These are phyloP conservation scores for Columba guinea DNA, from an alignment of 2,797 vertebrate genomes.

Conservation along the genomic window DNA sequence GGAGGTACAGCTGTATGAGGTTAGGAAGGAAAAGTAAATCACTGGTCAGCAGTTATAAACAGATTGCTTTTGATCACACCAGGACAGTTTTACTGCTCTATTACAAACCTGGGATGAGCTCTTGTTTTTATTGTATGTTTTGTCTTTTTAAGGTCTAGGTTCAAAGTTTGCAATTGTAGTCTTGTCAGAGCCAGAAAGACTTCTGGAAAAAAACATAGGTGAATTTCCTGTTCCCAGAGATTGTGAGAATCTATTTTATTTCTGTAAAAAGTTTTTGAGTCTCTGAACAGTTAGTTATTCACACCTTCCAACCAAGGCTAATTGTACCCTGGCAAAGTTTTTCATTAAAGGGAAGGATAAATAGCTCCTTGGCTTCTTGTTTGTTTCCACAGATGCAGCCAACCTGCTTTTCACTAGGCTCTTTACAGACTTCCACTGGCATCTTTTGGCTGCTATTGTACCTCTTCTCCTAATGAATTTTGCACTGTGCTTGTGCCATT, in stretches of 20 bases:
- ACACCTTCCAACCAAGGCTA: not conserved
- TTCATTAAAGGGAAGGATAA: not conserved
- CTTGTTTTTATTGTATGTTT: not conserved
- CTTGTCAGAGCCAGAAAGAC: not conserved
- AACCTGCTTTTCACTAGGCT: not conserved
- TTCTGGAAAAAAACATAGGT: not conserved
- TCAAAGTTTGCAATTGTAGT: not conserved
- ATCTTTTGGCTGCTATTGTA: not conserved
- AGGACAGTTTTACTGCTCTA: not conserved
- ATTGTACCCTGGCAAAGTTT: not conserved
- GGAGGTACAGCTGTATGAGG: conserved; percentile 45
- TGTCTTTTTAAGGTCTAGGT: not conserved
- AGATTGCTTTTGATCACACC: not conserved
- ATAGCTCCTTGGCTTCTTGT: not conserved
- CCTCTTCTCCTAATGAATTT: not conserved
- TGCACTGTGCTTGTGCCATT: not conserved
- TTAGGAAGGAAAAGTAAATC: conserved; percentile 62
- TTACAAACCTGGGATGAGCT: not conserved
- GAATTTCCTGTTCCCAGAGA: not conserved
- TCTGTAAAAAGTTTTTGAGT: not conserved
- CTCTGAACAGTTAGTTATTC: not conserved
- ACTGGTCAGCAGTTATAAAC: conserved; percentile 47
- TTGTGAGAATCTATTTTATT: not conserved
- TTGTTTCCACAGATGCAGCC: not conserved
- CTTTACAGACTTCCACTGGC: not conserved